Evolutionary conservation across 2,888 invertebrate genomes (phyloP), one percentile per base, ranked within the genome.

Genomic region (Pollenia labialis): DNA sequence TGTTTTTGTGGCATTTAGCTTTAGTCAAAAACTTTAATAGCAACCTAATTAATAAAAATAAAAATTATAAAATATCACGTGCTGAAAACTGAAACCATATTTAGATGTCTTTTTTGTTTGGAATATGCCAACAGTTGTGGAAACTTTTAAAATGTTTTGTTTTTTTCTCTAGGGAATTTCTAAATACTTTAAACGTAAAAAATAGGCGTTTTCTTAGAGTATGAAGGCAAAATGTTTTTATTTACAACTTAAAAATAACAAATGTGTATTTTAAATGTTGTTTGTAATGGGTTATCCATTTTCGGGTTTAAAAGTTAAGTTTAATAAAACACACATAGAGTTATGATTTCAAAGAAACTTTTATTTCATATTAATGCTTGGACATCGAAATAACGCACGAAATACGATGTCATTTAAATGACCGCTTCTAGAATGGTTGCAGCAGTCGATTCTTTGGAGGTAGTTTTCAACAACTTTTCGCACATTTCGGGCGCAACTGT

Each of bases 31-130:
- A 90, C 90, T 91, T 90, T 90, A 90, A 91, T 91, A 89, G 88
- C 90, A 90, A 90, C 90, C 90, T 91, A 92, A 92, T 92, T 92
- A 92, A 91, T 91, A 91, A 91, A 81, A 91, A 91, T 74, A 77
- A 77, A 87, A 90, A 83, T 90, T 89, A 74, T 89, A 88, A 89
- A 82, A 89, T 89, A 89, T 89, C 89, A 89, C 89, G 89, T 89
- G 90, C 89, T 81, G 87, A 84, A 84, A 87, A 77, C 84, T 81
- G 81, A 87, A 81, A 88, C 80, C 89, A 82, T 85, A 82, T 86
- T 85, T 81, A 85, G 69, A 77, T 69, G 52, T 68, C 83, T 64
- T 84, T 64, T 76, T 69, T 84, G 58, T 76, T 64, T 76, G 76
- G 4, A 32, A 46, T 40, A n/a, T 82, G 60, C 69, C 60, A 68